Base-by-base conservation (phyloP, 2,797 vertebrate species). In the Carapus acus region DNA sequence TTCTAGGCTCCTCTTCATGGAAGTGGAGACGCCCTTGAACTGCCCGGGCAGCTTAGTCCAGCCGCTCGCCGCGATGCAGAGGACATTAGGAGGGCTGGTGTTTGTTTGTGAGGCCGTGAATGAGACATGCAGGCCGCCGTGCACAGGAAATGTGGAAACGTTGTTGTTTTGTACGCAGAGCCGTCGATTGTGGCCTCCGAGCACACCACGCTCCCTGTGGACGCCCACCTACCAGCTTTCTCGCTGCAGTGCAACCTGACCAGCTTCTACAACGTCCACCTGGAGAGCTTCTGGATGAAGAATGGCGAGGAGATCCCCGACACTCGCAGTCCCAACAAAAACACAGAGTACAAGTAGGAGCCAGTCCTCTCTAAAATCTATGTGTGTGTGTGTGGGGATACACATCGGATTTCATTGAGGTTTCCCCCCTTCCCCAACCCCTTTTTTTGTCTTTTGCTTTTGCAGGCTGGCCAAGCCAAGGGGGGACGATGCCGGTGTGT, bases 161-260 rank as follows among this genome's bases (percentile, higher is more conserved):
- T 40, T 39, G 6, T 51, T 58, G 77, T 20, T 83, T 39, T 75
- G 5, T 37, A 90, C 92, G 59, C 89, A 99, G 95, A 95, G 80
- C 93, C 94, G 19, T 82, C 81, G 33, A 97, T 99, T 76, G 71
- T 81, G 12, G 74, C 89, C 68, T 93, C 92, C 0, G 92, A 92
- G 23, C 86, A 90, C 27, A 48, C 87, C 72, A 87, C 71, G 6
- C 84, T 97, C 58, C 80, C 73, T 1, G 43, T 31, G 49, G 82
- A 81, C 19, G 52, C 57, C 3, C 71, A 82, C 4, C 53, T 53
- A 3, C 63, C 77, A 0, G 62, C 83, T 0, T 67, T 93, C 74
- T 83, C 62, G 2, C 83, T 98, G 79, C 92, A 96, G 79, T 99
- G 96, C 85, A 99, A 99, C 88, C 91, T 99, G 62, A 94, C 92